These are phyloP conservation scores for Myzus persicae DNA, from an alignment of 1,140 invertebrate species.

Conservation along the genomic window DNA sequence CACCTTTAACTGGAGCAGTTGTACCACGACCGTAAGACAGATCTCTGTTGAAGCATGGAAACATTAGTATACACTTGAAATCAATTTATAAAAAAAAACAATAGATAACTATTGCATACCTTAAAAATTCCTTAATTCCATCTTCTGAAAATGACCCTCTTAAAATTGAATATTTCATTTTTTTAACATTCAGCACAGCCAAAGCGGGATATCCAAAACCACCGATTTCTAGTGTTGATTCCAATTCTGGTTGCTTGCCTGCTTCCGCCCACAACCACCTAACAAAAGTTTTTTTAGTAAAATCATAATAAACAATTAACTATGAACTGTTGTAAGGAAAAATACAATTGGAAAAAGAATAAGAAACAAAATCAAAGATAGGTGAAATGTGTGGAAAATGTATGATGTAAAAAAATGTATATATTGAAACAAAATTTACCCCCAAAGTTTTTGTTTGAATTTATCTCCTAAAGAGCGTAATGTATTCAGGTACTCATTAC, in stretches of 20 bases:
- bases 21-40: constrained; percentile 93
- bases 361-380: constrained; percentile 25
- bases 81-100: neutral
- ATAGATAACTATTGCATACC: constrained; percentile 65
- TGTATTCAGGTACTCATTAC: constrained; percentile 86
- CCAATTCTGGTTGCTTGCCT: constrained; percentile 81
- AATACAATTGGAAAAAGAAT: neutral
- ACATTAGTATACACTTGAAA: neutral
- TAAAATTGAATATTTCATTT: constrained; percentile 94
- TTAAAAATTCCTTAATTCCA: constrained; percentile 94
- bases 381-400: neutral
- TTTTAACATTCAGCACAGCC: constrained; percentile 95
- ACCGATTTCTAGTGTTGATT: constrained; percentile 91
- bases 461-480: constrained; percentile 85
- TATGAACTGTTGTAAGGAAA: neutral
- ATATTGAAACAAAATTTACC: constrained; percentile 67
- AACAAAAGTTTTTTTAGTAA: constrained; percentile 60
- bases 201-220: constrained; percentile 92
- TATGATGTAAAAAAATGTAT: constrained; percentile 20
- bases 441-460: constrained; percentile 96
- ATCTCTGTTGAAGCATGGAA: constrained; percentile 71
- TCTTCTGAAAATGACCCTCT: constrained; percentile 93
- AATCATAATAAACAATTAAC: too few species aligned
- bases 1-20: constrained; percentile 87
- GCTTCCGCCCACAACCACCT: constrained; percentile 97